phyloP scores from a whole-genome alignment of 1,140 invertebrate genomes.

The Hyposmocoma kahamanoa region DNA sequence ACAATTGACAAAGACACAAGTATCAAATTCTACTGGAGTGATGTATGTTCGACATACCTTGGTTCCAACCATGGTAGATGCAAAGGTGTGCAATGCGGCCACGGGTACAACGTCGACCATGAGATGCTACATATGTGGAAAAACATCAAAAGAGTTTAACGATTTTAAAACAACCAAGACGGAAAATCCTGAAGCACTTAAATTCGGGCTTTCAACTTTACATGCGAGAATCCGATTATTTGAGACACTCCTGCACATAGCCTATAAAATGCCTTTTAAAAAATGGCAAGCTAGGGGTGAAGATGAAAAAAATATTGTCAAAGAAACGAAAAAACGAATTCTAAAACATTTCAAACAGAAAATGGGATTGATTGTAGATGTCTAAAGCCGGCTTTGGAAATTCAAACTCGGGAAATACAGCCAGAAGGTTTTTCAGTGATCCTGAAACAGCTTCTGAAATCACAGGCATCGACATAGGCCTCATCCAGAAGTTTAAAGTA shows the following conservation, averaged over 20 bases:
- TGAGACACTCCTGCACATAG: conserved; percentile 38
- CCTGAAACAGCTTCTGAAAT: conserved; percentile 14
- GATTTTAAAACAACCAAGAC: not conserved
- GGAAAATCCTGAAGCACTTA: conserved; percentile 6
- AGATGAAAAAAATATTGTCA: conserved; percentile 7
- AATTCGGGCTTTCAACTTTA: conserved; percentile 32
- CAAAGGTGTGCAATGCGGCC: conserved; percentile 5
- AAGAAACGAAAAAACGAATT: conserved; percentile 15
- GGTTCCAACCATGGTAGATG: conserved; percentile 58
- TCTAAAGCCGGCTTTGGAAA: conserved; percentile 40
- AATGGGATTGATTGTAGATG: conserved; percentile 29
- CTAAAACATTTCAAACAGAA: conserved; percentile 13
- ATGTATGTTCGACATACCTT: conserved; percentile 10
- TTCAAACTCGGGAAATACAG: conserved; percentile 55
- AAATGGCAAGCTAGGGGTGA: conserved; percentile 25
- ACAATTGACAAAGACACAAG: not conserved
- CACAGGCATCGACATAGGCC: not conserved
- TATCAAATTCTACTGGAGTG: not conserved
- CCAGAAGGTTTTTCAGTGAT: conserved; percentile 42
- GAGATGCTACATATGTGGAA: conserved; percentile 2
- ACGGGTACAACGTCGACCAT: not conserved
- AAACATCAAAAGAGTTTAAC: not conserved
- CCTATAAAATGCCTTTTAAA: conserved; percentile 33
- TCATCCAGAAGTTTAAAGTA: not conserved
- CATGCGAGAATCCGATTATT: conserved; percentile 45